phyloP scores from a whole-genome alignment of 2,888 invertebrate species.

The Sinotaia quadrata region DNA sequence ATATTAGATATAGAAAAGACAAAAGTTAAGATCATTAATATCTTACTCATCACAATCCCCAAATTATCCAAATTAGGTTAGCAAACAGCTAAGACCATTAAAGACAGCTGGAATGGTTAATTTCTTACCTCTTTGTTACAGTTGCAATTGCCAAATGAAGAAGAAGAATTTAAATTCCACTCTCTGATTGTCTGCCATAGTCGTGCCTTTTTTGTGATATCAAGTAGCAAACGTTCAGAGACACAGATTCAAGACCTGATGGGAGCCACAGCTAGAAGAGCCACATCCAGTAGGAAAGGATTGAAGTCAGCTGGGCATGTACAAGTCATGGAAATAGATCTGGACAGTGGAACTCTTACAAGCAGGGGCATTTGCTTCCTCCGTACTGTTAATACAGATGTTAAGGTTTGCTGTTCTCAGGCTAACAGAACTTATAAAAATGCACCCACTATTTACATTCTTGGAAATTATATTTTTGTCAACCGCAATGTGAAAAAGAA shows the following conservation, averaged over 20 bases:
- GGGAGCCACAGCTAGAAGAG: too few relatives aligned
- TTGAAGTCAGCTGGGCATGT: background rate
- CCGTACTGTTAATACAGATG: conserved; percentile 42
- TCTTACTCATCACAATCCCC: too few relatives aligned
- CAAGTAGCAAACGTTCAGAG: conserved; percentile 27
- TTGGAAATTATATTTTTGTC: conserved; percentile 45
- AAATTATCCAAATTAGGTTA: too few relatives aligned
- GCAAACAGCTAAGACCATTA: too few relatives aligned
- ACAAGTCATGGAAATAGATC: conserved; percentile 41
- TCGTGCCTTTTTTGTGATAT: conserved; percentile 43
- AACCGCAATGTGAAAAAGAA: conserved; percentile 32
- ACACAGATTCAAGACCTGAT: too few relatives aligned
- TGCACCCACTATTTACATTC: conserved; percentile 45
- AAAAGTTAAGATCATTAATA: too few relatives aligned
- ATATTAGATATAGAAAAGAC: too few relatives aligned
- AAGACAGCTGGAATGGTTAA: too few relatives aligned
- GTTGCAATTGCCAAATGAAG: background rate
- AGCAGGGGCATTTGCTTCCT: conserved; percentile 44
- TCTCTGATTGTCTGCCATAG: conserved; percentile 43
- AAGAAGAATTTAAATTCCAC: conserved; percentile 33
- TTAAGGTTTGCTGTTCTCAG: conserved; percentile 31
- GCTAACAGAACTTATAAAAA: conserved; percentile 30
- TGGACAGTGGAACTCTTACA: conserved; percentile 39
- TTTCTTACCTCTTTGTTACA: conserved; percentile 5
- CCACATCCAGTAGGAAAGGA: too few relatives aligned